Evolutionary conservation across 2,113 vertebrate genomes (phyloP).

Genomic region (Rattus rattus): DNA sequence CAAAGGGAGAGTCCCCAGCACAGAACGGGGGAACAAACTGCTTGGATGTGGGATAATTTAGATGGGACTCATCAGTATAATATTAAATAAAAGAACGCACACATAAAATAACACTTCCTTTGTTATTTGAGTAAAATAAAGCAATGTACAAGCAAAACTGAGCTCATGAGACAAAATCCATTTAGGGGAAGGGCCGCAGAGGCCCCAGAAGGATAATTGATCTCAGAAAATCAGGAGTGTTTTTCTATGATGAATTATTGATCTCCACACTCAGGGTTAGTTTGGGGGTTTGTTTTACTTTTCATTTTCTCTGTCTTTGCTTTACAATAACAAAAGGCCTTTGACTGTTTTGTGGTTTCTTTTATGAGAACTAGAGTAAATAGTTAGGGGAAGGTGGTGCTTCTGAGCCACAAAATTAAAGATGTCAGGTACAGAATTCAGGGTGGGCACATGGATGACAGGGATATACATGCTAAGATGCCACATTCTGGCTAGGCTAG

Average conservation of each 20-base stretch:
- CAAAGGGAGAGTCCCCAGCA: background rate
- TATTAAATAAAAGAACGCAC: background rate
- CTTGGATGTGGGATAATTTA: background rate
- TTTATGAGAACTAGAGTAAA: background rate
- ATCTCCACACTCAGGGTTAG: background rate
- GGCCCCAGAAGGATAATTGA: no score
- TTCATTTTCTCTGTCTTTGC: background rate
- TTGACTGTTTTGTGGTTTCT: background rate
- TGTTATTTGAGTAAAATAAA: background rate
- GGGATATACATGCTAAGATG: background rate
- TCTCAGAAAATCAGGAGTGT: background rate
- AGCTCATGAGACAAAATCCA: background rate
- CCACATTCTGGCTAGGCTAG: no score
- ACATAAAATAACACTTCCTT: background rate
- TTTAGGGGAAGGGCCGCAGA: fast-evolving
- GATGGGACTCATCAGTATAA: background rate
- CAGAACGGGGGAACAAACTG: background rate
- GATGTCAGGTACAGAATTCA: background rate
- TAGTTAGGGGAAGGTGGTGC: background rate
- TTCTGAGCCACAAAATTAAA: background rate
- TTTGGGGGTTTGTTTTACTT: background rate
- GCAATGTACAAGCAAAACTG: background rate
- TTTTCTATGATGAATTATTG: background rate
- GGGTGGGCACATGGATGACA: background rate
- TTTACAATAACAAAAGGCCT: background rate